These are phyloP conservation scores for Catharus bicknelli DNA, from an alignment of 2,113 vertebrate genomes.

Conservation along the genomic window DNA sequence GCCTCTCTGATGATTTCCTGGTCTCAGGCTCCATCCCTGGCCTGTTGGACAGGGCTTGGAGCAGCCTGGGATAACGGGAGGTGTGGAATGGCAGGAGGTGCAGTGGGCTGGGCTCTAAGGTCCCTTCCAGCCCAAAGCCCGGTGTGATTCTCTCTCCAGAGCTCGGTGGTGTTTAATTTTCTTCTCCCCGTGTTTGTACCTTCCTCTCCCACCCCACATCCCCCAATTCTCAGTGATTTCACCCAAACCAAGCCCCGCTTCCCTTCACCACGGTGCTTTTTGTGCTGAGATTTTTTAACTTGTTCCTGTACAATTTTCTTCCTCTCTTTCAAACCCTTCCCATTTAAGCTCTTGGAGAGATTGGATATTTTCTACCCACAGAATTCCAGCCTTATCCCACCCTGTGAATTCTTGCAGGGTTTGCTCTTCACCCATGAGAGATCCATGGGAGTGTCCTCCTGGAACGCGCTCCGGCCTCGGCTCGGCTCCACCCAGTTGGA, in stretches of 20 bases:
- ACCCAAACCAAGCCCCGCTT: not conserved
- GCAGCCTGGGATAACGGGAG: rapidly evolving
- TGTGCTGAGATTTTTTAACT: rapidly evolving
- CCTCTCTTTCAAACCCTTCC: not conserved
- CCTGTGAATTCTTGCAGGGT: not conserved
- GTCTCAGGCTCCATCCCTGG: rapidly evolving
- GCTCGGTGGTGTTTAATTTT: rapidly evolving
- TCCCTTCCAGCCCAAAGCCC: not conserved
- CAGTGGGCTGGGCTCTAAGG: rapidly evolving
- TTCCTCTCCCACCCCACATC: not conserved
- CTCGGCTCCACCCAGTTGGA: not conserved
- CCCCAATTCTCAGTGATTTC: rapidly evolving
- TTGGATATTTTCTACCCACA: rapidly evolving
- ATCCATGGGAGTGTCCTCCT: not conserved
- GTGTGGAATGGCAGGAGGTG: not conserved
- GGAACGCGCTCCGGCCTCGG: not conserved
- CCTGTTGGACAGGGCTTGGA: rapidly evolving
- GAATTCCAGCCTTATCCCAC: not conserved
- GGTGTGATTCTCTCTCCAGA: not conserved
- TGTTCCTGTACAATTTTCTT: not conserved
- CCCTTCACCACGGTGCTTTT: rapidly evolving
- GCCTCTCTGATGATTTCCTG: rapidly evolving
- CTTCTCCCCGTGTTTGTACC: rapidly evolving
- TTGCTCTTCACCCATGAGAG: not conserved
- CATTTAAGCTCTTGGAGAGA: not conserved